These are phyloP conservation scores for Potorous gilbertii DNA, from an alignment of 2,797 vertebrate genomes.

Conservation along the genomic window DNA sequence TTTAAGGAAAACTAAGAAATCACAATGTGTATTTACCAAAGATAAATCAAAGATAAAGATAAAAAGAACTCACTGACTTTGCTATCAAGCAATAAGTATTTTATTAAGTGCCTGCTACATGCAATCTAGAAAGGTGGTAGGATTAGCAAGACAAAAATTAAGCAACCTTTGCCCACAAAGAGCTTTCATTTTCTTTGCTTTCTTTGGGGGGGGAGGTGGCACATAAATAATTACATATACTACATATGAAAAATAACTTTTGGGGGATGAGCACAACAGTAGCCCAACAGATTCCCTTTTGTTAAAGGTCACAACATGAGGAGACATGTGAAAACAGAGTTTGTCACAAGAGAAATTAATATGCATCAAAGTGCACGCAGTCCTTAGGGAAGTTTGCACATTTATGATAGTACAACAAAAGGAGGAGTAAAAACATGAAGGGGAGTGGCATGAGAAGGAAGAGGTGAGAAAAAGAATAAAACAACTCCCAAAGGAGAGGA, in stretches of 20 bases:
- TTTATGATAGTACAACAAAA: neutral
- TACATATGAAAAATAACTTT: neutral
- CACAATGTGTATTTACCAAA: neutral
- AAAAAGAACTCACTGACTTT: neutral
- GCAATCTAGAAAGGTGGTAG: neutral
- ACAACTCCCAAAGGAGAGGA: neutral
- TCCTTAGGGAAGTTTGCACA: neutral
- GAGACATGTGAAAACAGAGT: neutral
- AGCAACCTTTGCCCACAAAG: neutral
- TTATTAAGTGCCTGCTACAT: neutral
- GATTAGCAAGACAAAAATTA: neutral
- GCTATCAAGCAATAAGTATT: neutral
- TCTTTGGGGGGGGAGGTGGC: fast-evolving
- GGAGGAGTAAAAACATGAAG: neutral
- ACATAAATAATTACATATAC: neutral
- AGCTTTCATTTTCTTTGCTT: neutral
- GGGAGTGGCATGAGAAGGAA: neutral
- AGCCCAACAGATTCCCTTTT: neutral
- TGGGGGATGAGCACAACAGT: neutral
- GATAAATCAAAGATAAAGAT: neutral
- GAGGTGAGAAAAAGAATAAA: neutral
- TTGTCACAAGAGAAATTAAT: neutral
- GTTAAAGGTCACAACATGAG: neutral
- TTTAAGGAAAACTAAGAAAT: neutral
- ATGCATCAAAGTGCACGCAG: neutral